Evolutionary conservation across 2,113 vertebrate genomes (phyloP).

Genomic region (Ptychochromis oligacanthus): DNA sequence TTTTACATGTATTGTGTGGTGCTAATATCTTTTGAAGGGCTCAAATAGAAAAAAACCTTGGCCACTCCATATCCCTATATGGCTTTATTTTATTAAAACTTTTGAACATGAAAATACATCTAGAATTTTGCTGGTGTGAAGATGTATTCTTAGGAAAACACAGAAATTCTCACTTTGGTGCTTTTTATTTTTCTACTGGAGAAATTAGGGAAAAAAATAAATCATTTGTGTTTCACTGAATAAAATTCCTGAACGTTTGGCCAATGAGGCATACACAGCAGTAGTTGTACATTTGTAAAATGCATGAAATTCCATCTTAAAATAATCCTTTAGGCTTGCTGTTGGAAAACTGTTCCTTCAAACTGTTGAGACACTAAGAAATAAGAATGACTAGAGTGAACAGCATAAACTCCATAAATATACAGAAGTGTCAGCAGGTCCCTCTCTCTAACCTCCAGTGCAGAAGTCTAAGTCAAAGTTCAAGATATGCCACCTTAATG

Average conservation of each 20-base stretch:
- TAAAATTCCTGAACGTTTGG: neutral
- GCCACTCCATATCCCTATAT: neutral
- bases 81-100: conserved; percentile 28
- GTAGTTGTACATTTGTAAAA: neutral
- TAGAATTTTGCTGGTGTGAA: neutral
- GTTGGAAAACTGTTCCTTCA: conserved; percentile 14
- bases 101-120: neutral
- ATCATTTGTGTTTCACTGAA: neutral
- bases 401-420: conserved; percentile 51
- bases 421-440: conserved; percentile 31
- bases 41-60: neutral
- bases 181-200: conserved; percentile 19
- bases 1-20: too few species aligned
- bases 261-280: neutral
- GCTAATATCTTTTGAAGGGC: too few species aligned
- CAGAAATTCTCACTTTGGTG: conserved; percentile 27
- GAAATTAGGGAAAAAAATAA: neutral
- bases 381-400: conserved; percentile 10
- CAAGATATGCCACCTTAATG: conserved; percentile 42
- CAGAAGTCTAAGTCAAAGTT: conserved; percentile 72
- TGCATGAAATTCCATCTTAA: neutral
- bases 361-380: conserved; percentile 15
- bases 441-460: conserved; percentile 56
- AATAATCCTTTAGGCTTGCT: neutral
- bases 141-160: conserved; percentile 43